Conservation (phyloP, 2,888 invertebrate species). For the Saturnia japonica region DNA sequence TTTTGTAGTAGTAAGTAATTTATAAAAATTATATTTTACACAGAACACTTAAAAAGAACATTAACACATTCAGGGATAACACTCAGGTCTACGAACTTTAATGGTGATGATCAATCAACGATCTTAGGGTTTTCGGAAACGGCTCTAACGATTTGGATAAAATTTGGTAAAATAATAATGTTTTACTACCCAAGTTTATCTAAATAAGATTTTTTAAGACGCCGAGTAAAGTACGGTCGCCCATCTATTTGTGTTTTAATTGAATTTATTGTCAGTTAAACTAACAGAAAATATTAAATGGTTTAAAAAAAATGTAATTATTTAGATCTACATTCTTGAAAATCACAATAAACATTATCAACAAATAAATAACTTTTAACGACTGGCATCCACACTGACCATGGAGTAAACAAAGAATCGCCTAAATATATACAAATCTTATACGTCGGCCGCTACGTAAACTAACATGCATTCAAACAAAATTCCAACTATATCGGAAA, state of each 20-base stretch:
- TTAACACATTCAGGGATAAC: too few relatives aligned
- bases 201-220: too few relatives aligned
- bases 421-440: constrained; percentile 32
- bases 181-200: too few relatives aligned
- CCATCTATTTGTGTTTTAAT: too few relatives aligned
- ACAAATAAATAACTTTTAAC: background rate
- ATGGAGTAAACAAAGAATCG: constrained; percentile 22
- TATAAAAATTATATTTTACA: background rate
- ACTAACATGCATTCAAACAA: constrained; percentile 33
- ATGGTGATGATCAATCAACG: too few relatives aligned
- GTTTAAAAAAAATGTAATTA: background rate
- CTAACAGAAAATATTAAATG: background rate
- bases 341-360: background rate
- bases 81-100: too few relatives aligned
- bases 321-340: background rate
- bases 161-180: too few relatives aligned
- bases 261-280: background rate
- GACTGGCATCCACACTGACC: constrained; percentile 1
- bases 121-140: too few relatives aligned
- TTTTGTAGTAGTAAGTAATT: too few relatives aligned
- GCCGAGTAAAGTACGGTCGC: too few relatives aligned
- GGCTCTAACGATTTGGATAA: too few relatives aligned
- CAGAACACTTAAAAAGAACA: too few relatives aligned
- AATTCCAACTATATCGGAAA: constrained; percentile 35
- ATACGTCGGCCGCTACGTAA: constrained; percentile 29